These are phyloP conservation scores for Heliopora coerulea DNA, from an alignment of 92 coral and sea anemone species.

Conservation along the genomic window DNA sequence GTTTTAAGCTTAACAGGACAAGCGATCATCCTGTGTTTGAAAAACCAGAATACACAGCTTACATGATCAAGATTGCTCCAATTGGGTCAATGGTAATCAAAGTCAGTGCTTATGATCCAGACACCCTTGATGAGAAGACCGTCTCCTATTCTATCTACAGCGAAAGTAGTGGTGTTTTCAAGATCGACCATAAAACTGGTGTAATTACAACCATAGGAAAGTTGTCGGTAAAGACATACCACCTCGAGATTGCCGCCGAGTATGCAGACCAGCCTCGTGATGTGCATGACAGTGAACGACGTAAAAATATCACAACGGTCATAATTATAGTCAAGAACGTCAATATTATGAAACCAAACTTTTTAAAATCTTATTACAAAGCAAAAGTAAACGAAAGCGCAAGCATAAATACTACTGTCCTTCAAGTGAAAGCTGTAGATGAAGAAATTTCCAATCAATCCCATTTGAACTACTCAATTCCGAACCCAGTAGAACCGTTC, in stretches of 20 bases:
- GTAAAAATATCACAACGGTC: neutral
- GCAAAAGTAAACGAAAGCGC: neutral
- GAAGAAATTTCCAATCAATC: neutral
- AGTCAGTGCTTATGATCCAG: conserved; percentile 17
- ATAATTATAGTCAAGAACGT: neutral
- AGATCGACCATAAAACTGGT: neutral
- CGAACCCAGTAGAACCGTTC: conserved; percentile 24
- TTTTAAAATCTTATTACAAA: neutral
- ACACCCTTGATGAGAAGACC: neutral
- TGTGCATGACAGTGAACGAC: neutral
- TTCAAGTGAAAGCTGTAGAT: conserved; percentile 40
- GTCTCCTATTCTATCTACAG: neutral
- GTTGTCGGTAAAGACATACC: neutral
- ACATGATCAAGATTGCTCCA: neutral
- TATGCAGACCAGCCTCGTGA: conserved; percentile 1
- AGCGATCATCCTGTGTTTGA: conserved; percentile 6
- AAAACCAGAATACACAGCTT: neutral
- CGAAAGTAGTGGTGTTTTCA: neutral
- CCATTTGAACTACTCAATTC: neutral
- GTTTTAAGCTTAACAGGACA: neutral
- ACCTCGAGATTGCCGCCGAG: conserved; percentile 6
- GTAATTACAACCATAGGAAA: neutral
- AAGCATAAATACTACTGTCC: neutral
- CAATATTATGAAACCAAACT: neutral
- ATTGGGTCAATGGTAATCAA: neutral